These are phyloP conservation scores for Troides oblongomaculatus DNA, from an alignment of 2,888 invertebrate genomes.

Conservation along the genomic window DNA sequence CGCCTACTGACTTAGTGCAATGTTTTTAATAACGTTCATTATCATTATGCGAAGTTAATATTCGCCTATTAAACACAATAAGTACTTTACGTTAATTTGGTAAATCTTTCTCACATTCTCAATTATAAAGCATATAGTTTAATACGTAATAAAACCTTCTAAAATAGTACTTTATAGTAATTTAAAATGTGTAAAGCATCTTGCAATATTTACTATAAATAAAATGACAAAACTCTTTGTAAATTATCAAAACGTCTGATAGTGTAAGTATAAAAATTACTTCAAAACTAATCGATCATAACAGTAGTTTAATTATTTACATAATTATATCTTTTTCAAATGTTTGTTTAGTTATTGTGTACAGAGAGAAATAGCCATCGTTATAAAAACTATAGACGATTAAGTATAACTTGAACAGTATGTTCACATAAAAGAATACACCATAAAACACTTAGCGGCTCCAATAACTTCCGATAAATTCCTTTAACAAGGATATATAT, in stretches of 20 bases:
- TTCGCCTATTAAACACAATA: not conserved
- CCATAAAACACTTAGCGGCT: conserved; percentile 14
- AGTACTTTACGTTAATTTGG: not conserved
- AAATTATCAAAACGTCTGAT: too few species aligned
- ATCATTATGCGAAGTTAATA: not conserved
- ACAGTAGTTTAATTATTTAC: not conserved
- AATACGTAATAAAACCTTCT: not conserved
- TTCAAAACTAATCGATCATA: too few species aligned
- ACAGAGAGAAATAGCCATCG: not conserved
- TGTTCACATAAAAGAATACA: not conserved
- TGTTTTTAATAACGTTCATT: not conserved
- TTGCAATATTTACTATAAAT: not conserved
- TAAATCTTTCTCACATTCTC: not conserved
- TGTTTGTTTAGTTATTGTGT: not conserved
- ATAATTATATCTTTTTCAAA: not conserved
- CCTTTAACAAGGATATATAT: conserved; percentile 5
- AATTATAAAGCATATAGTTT: not conserved
- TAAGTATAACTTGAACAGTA: not conserved
- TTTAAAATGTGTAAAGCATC: not conserved
- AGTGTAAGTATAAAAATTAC: not conserved
- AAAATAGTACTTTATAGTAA: not conserved
- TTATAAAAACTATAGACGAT: not conserved
- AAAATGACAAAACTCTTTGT: too few species aligned
- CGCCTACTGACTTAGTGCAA: not conserved
- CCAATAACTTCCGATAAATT: conserved; percentile 19